Conservation (phyloP, 2,888 invertebrate species). For the Ormyrus labotus region DNA sequence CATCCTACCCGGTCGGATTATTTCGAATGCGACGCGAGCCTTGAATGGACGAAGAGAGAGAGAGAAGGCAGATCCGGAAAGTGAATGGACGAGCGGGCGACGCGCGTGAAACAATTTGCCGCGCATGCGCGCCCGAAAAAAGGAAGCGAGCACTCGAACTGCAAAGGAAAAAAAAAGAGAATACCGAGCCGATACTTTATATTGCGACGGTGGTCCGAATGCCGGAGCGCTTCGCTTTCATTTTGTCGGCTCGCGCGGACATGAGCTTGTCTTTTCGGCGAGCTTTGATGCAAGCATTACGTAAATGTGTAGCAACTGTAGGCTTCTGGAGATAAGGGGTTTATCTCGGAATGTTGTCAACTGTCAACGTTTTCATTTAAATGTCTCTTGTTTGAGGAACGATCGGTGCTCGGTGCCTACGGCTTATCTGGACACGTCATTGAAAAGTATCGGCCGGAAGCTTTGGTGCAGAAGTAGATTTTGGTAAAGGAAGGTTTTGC, state of each 20-base stretch:
- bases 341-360: conserved; percentile 20
- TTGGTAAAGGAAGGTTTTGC: too few relatives aligned
- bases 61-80: not conserved
- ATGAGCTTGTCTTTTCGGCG: not conserved
- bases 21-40: conserved; percentile 35
- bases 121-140: conserved; percentile 7
- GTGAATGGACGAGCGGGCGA: conserved; percentile 40
- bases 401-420: not conserved
- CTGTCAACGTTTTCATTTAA: not conserved
- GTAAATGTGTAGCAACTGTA: not conserved
- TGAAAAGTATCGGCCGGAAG: not conserved
- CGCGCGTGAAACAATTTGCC: conserved; percentile 49
- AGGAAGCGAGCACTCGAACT: not conserved
- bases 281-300: conserved; percentile 11
- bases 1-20: conserved; percentile 15
- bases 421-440: conserved; percentile 12
- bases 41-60: conserved; percentile 23
- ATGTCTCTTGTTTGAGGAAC: not conserved
- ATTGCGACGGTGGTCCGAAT: not conserved
- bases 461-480: too few relatives aligned
- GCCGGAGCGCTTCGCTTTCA: not conserved
- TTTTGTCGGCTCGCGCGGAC: not conserved
- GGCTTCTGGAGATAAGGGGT: conserved; percentile 24
- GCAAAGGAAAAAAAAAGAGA: not conserved
- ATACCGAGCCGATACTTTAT: not conserved